phyloP scores from a whole-genome alignment of 2,888 invertebrate species.

The Mycalesis mineus region DNA sequence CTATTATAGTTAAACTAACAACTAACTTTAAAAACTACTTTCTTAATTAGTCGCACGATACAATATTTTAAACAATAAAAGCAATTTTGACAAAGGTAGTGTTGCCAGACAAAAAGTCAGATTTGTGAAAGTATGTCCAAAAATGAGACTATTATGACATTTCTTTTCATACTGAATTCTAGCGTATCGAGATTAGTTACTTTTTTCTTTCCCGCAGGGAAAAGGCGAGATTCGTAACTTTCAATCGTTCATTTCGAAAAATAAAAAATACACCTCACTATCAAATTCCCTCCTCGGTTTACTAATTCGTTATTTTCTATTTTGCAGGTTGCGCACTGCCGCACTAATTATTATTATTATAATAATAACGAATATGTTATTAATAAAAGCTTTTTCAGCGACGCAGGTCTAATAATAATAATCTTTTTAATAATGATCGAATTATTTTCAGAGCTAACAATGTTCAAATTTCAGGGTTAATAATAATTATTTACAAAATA shows the following conservation, averaged over 20 bases:
- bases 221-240: not conserved
- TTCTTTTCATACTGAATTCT: too few species aligned
- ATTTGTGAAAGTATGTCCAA: too few species aligned
- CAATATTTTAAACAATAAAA: too few species aligned
- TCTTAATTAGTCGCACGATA: too few species aligned
- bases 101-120: too few species aligned
- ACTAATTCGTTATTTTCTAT: constrained; percentile 56
- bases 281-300: not conserved
- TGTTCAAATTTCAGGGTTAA: constrained; percentile 65
- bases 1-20: too few species aligned
- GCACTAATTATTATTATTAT: constrained; percentile 42
- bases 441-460: constrained; percentile 69
- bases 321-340: constrained; percentile 57
- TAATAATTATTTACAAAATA: constrained; percentile 37
- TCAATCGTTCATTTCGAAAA: not conserved
- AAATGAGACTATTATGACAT: too few species aligned
- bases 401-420: constrained; percentile 45
- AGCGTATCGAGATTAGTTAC: too few species aligned
- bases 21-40: too few species aligned
- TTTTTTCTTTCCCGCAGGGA: too few species aligned
- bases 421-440: constrained; percentile 31
- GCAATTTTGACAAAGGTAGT: too few species aligned
- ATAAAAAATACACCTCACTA: not conserved
- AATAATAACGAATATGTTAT: constrained; percentile 35
- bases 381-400: constrained; percentile 54